Percentiles rank a stretch among this genome's conserved stretches.
These are phyloP conservation scores for Anguilla anguilla DNA, from an alignment of 2,797 vertebrate genomes.

Conservation along the genomic window DNA sequence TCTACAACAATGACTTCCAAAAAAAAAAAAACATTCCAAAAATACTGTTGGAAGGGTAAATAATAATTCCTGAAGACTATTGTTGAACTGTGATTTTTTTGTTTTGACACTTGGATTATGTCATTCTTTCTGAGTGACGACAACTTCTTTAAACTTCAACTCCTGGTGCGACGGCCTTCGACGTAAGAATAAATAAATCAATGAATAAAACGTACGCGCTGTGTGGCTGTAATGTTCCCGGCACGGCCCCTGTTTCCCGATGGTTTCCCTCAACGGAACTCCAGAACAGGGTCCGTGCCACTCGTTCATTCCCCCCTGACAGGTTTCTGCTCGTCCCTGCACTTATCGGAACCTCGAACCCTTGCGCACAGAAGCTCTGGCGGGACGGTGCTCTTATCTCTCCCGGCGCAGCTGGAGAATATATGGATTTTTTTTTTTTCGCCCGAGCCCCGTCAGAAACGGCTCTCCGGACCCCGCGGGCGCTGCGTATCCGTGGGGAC, in stretches of 20 bases:
- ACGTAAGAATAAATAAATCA: neutral
- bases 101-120: neutral
- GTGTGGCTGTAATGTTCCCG: neutral
- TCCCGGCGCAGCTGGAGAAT: slow-evolving; percentile 30
- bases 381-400: slow-evolving; percentile 38
- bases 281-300: slow-evolving; percentile 14
- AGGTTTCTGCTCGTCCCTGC: neutral
- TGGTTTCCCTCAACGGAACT: slow-evolving; percentile 22
- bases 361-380: slow-evolving; percentile 23
- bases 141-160: neutral
- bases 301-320: slow-evolving; percentile 25
- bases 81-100: neutral
- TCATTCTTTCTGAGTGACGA: neutral
- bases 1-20: too few relatives aligned
- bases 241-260: neutral
- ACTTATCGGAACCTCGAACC: slow-evolving; percentile 31
- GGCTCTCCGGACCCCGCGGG: neutral
- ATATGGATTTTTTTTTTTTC: slow-evolving; percentile 29
- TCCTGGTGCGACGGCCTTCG: neutral
- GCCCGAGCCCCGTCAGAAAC: neutral
- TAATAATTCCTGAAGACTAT: too few relatives aligned
- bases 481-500: neutral
- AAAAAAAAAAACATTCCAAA: too few relatives aligned
- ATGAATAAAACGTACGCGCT: neutral
- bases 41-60: too few relatives aligned